These are phyloP conservation scores for Trissoscelio sp. DNA, from an alignment of 2,888 invertebrate species.

Conservation along the genomic window DNA sequence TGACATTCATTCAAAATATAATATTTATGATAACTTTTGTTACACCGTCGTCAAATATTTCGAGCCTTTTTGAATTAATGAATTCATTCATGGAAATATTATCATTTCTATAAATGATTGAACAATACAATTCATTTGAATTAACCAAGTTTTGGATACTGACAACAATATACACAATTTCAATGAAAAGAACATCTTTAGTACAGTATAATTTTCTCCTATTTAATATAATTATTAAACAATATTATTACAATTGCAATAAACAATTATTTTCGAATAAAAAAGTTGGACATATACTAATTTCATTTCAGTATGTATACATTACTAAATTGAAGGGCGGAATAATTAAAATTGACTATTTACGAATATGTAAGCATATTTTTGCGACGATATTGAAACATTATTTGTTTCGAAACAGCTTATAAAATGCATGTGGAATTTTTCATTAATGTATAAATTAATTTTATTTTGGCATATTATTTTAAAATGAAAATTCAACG, in stretches of 20 bases:
- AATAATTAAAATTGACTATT: conserved; percentile 16
- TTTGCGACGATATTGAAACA: conserved; percentile 12
- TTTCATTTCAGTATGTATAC: not conserved
- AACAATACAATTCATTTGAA: conserved; percentile 33
- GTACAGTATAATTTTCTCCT: not conserved
- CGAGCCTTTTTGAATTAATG: conserved; percentile 46
- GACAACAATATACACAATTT: conserved; percentile 4
- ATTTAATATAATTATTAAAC: not conserved
- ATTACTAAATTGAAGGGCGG: conserved; percentile 1
- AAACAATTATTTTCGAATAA: too few relatives aligned
- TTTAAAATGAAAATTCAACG: conserved; percentile 49
- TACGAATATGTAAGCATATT: conserved; percentile 17
- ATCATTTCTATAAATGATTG: conserved; percentile 34
- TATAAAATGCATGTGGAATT: conserved; percentile 32
- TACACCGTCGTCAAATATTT: conserved; percentile 52
- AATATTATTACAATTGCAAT: too few relatives aligned
- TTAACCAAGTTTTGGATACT: conserved; percentile 13
- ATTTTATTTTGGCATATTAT: conserved; percentile 50
- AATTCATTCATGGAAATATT: conserved; percentile 24
- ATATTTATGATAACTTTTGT: conserved; percentile 63
- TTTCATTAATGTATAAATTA: conserved; percentile 51
- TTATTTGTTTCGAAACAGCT: conserved; percentile 46
- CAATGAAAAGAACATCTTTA: not conserved
- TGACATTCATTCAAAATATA: conserved; percentile 58
- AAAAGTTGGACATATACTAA: too few relatives aligned